phyloP scores from a whole-genome alignment of 2,797 vertebrate genomes.

The Poecilia velifera region DNA sequence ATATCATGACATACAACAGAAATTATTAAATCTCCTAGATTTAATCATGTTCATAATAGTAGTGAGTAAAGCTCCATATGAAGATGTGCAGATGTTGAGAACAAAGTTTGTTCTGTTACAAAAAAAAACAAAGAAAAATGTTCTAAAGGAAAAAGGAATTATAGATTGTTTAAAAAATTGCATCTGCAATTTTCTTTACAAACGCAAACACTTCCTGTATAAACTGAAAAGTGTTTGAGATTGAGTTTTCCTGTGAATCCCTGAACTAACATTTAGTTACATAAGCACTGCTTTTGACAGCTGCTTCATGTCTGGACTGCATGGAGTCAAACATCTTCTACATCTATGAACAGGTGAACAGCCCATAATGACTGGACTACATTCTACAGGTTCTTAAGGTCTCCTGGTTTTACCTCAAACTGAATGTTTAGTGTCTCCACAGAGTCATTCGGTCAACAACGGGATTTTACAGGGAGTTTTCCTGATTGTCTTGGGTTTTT shows the following conservation, averaged over 20 bases:
- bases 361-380: not conserved
- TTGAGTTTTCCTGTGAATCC: not conserved
- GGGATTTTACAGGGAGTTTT: not conserved
- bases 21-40: constrained; percentile 17
- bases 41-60: not conserved
- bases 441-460: not conserved
- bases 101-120: not conserved
- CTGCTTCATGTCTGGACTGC: not conserved
- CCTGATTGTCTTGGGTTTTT: not conserved
- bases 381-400: not conserved
- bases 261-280: not conserved
- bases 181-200: not conserved
- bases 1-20: constrained; percentile 1
- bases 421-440: not conserved
- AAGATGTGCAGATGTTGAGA: not conserved
- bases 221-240: not conserved
- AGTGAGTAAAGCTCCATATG: not conserved
- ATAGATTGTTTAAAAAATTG: not conserved
- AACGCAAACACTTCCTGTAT: not conserved
- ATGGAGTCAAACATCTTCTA: not conserved
- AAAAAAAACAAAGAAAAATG: not conserved
- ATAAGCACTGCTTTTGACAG: not conserved
- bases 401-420: not conserved
- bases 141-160: not conserved
- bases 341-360: not conserved